Evolutionary conservation across 2,888 invertebrate species (phyloP), one percentile per base, ranked within the genome.

Genomic region (Caenorhabditis imperialis): DNA sequence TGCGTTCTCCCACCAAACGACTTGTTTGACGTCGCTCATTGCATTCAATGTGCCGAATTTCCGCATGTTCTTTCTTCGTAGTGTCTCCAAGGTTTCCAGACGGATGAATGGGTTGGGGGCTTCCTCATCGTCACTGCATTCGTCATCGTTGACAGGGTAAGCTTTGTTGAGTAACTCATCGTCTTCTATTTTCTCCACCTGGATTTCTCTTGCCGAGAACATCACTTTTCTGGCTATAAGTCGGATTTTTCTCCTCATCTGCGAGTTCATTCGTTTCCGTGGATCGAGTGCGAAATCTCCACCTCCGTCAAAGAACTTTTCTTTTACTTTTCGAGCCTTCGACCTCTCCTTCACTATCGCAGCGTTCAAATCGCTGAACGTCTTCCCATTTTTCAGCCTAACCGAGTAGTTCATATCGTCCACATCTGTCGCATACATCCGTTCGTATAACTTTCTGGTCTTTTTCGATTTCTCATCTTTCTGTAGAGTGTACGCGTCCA

Each of bases 1-100:
- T 0, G 69, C 53, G 27, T 69, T 60, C 4, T 69, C n/a, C 45
- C 51, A 69, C 69, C 69, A 69, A 3, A 69, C 5, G 7, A 69
- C 51, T 4, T 27, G 37, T 14, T 53, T 69, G 0, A 45, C 16
- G 10, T 33, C 58, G 7, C 45, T 47, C 7, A 16, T 30, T 4
- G 53, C 42, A 12, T 54, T 35, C 5, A 69, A 22, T 6, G 7
- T 6, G 20, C 60, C 58, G 18, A 69, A 60, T 20, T 45, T 53
- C 18, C 48, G 37, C 38, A 37, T 10, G 4, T 22, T 55, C 25
- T 50, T 57, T n/a, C 40, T 35, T 14, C 35, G 6, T 2, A 69
- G 6, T 12, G 12, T 20, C 12, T 53, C 45, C 3, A 40, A 4
- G 1, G 58, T 69, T 30, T 58, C 58, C 7, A 33, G 47, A 2